Evolutionary conservation across 2,797 vertebrate genomes (phyloP).

Genomic region (Urosaurus nigricauda): DNA sequence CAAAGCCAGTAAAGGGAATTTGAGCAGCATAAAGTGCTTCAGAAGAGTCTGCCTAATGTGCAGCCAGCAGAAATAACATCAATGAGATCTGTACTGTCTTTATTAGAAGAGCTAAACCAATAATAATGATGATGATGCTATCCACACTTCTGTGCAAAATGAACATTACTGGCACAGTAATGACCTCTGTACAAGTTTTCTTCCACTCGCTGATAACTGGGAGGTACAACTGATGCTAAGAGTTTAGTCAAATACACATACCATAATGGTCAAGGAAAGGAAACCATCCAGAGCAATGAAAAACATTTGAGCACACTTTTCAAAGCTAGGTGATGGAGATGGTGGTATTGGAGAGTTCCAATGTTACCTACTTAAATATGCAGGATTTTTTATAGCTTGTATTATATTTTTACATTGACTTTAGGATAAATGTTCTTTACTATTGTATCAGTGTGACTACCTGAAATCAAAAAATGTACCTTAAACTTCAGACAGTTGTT

Average conservation of each 20-base stretch:
- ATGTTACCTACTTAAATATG: conserved; percentile 31
- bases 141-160: conserved; percentile 71
- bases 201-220: neutral
- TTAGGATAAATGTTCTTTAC: conserved; percentile 33
- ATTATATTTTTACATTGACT: conserved; percentile 4
- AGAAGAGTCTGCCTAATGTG: conserved; percentile 41
- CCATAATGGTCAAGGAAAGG: neutral
- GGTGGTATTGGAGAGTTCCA: conserved; percentile 25
- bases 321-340: neutral
- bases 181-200: neutral
- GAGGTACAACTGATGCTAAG: neutral
- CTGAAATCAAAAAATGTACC: conserved; percentile 4
- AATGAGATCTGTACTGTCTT: conserved; percentile 46
- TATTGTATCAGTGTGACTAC: conserved; percentile 43
- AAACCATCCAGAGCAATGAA: conserved; percentile 44
- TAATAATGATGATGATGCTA: conserved; percentile 2
- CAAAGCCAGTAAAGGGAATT: conserved; percentile 27
- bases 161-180: conserved; percentile 49
- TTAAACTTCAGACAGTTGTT: neutral
- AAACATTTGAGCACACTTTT: conserved; percentile 5
- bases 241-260: neutral
- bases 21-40: conserved; percentile 40
- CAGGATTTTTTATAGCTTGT: neutral
- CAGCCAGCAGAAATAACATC: conserved; percentile 25
- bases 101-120: conserved; percentile 58